Conservation (phyloP, 2,113 vertebrate species). For the Ochotona curzoniae region DNA sequence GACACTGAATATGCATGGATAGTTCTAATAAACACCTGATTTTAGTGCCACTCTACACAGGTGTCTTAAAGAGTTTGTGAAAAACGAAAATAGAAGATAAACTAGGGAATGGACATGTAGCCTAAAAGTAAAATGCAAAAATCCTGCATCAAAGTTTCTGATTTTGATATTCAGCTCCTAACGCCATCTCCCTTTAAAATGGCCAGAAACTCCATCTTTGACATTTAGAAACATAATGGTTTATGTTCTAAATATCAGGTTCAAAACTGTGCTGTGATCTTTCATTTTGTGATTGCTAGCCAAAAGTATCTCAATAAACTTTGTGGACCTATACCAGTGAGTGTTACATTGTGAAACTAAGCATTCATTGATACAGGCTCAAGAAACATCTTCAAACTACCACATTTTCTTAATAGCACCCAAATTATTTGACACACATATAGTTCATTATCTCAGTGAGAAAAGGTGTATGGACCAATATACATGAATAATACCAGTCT, state of each 20-base stretch:
- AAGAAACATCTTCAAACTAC: background rate
- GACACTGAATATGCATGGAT: too few species aligned
- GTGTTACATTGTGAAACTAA: background rate
- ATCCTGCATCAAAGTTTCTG: too few species aligned
- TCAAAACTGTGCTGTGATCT: background rate
- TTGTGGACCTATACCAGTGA: background rate
- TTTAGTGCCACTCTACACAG: too few species aligned
- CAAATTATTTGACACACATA: background rate
- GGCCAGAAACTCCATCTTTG: background rate
- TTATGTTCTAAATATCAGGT: background rate
- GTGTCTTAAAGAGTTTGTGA: too few species aligned
- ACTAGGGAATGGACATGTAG: too few species aligned
- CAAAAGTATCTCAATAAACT: background rate
- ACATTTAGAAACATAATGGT: background rate
- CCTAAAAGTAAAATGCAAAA: too few species aligned
- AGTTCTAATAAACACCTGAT: too few species aligned
- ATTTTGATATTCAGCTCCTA: too few species aligned
- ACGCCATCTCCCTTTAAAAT: too few species aligned
- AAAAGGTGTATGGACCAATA: background rate
- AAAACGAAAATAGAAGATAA: too few species aligned
- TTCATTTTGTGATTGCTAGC: background rate
- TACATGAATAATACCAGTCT: background rate
- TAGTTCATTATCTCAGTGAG: background rate
- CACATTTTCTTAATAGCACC: background rate
- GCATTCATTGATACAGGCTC: background rate